Evolutionary conservation across 2,797 vertebrate species (phyloP), one percentile per base, ranked within the genome.

Genomic region (Macrochelys suwanniensis): DNA sequence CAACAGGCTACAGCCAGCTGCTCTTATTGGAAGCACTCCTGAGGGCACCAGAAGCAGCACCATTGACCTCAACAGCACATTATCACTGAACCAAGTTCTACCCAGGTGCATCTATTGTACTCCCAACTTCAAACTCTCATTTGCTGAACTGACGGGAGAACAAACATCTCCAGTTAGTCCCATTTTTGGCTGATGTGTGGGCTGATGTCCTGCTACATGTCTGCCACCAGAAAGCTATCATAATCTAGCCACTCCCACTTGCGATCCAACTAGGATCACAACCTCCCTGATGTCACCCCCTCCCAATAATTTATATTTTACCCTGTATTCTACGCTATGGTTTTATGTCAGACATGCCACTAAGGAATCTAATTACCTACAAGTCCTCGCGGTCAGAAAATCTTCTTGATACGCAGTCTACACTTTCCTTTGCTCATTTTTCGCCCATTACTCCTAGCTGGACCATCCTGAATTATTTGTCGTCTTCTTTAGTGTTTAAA

Each of bases 61-160:
- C 80, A 37, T 45, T 31, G 57, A 12, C 5, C 25, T 80, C 84
- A 47, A 59, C 65, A 85, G 42, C 2, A 0, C 1, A 19, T 7
- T 5, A 19, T 0, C 77, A 33, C 31, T 78, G 57, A 74, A 47
- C 17, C 42, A 77, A 77, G 12, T 79, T 76, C 91, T 28, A 51
- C 16, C 10, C 45, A 15, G 0, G 26, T 1, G 26, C 45, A 26
- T 0, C 33, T 21, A 53, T 6, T 59, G 54, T 10, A n/a, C 71
- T 87, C n/a, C 25, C 82, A 42, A 10, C 76, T 37, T 37, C 80
- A 78, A 11, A 2, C 15, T 15, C 53, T 74, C 68, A 51, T 79
- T n/a, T 85, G 25, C 57, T 50, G 28, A 10, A 94, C 82, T 2
- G 54, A 80, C 74, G 21, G 49, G 49, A 37, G 33, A n/a, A 68